A percentile compares a stretch with the other conserved stretches of the same genome.
These are phyloP conservation scores for Melangyna quadrimaculata DNA, from an alignment of 2,888 invertebrate species.

Conservation along the genomic window DNA sequence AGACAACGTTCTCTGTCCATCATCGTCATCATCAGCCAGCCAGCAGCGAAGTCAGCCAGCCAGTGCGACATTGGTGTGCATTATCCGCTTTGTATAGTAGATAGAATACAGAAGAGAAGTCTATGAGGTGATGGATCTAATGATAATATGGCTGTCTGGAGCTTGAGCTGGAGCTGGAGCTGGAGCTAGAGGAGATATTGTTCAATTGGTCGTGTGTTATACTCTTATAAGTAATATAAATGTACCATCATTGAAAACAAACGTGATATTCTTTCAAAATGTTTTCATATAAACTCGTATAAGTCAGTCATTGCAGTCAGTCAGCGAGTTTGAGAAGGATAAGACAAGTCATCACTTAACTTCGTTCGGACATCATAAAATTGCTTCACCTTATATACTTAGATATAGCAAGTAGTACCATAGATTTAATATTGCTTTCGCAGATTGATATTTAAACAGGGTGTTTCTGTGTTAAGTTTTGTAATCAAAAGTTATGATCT, in stretches of 20 bases:
- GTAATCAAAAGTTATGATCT: no score
- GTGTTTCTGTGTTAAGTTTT: not conserved
- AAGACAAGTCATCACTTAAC: conserved; percentile 62
- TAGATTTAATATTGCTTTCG: conserved; percentile 21
- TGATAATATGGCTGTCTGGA: conserved; percentile 66
- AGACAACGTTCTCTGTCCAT: conserved; percentile 59
- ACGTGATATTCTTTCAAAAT: conserved; percentile 18
- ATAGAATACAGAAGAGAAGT: not conserved
- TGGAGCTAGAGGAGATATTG: conserved; percentile 28
- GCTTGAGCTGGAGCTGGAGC: not conserved
- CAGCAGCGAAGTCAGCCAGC: conserved; percentile 5
- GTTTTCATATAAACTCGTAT: conserved; percentile 4
- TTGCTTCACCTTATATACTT: conserved; percentile 39
- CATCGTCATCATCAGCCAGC: conserved; percentile 27
- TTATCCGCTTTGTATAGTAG: conserved; percentile 35
- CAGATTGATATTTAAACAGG: not conserved
- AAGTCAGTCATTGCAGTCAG: conserved; percentile 33
- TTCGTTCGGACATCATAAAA: conserved; percentile 55
- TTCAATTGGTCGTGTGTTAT: conserved; percentile 40
- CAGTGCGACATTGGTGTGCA: conserved; percentile 54
- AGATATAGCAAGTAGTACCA: not conserved
- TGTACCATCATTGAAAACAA: not conserved
- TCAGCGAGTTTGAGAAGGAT: conserved; percentile 27
- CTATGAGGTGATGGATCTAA: conserved; percentile 61
- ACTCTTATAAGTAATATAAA: not conserved